Evolutionary conservation across 2,113 vertebrate genomes (phyloP).

Genomic region (Delphinus delphis): DNA sequence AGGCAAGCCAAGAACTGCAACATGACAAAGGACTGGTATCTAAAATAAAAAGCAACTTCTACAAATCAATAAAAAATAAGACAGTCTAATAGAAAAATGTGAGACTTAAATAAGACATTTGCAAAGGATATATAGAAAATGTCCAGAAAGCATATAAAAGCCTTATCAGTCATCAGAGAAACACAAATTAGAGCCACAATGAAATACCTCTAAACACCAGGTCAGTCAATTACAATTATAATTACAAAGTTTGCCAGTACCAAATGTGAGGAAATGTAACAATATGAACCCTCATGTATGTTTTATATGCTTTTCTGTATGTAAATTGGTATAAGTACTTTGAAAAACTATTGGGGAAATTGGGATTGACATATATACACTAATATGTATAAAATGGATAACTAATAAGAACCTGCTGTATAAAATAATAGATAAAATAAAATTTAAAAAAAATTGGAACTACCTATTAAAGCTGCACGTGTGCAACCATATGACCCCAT

Average conservation of each 20-base stretch:
- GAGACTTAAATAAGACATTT: not conserved
- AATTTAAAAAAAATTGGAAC: not conserved
- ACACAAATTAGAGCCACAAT: not conserved
- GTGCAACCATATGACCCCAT: not conserved
- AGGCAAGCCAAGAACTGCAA: not conserved
- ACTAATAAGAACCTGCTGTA: too few species aligned
- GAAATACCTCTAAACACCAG: not conserved
- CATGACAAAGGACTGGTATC: not conserved
- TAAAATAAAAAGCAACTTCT: not conserved
- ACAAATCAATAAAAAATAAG: not conserved
- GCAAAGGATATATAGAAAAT: not conserved
- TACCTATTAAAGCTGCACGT: not conserved
- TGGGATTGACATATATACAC: too few species aligned
- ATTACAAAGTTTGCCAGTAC: not conserved
- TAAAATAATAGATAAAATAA: too few species aligned
- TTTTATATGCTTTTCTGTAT: too few species aligned
- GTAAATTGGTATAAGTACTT: not conserved
- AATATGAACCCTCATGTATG: not conserved
- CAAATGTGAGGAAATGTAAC: not conserved
- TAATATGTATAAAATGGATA: too few species aligned
- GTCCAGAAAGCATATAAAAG: not conserved
- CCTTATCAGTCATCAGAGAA: not conserved
- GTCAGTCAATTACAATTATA: not conserved
- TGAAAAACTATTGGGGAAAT: not conserved
- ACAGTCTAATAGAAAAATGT: not conserved